These are phyloP conservation scores for Aradus depressus DNA, from an alignment of 2,888 invertebrate species.

Conservation along the genomic window DNA sequence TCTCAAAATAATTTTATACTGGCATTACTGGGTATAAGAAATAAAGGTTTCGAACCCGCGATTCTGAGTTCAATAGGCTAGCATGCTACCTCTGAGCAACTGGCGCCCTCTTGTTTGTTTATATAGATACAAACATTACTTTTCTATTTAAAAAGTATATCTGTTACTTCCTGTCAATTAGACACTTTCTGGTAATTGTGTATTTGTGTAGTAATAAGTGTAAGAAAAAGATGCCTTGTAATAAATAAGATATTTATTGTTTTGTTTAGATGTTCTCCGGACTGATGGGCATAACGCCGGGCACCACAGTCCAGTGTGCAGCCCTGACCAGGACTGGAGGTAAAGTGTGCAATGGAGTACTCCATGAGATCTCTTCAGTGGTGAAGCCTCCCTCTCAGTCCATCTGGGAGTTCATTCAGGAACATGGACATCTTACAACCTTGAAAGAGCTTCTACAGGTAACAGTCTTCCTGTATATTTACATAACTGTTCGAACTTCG, in stretches of 20 bases:
- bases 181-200: not conserved
- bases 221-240: not conserved
- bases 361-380: constrained; percentile 48
- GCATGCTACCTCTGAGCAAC: too few species aligned
- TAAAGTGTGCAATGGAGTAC: constrained; percentile 53
- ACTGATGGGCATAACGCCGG: constrained; percentile 45
- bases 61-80: too few species aligned
- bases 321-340: constrained; percentile 48
- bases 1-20: too few species aligned
- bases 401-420: constrained; percentile 41
- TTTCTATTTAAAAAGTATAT: too few species aligned
- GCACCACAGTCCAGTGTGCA: constrained; percentile 57
- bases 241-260: constrained; percentile 3
- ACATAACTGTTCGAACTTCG: not conserved
- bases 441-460: constrained; percentile 38
- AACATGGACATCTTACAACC: constrained; percentile 39
- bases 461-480: constrained; percentile 9
- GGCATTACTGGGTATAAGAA: too few species aligned
- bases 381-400: constrained; percentile 43
- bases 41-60: too few species aligned
- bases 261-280: constrained; percentile 42
- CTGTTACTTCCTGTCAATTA: not conserved
- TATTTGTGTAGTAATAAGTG: too few species aligned
- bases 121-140: too few species aligned
- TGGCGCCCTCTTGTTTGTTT: too few species aligned